phyloP scores from a whole-genome alignment of 2,797 vertebrate genomes.

The Hydrophis major region DNA sequence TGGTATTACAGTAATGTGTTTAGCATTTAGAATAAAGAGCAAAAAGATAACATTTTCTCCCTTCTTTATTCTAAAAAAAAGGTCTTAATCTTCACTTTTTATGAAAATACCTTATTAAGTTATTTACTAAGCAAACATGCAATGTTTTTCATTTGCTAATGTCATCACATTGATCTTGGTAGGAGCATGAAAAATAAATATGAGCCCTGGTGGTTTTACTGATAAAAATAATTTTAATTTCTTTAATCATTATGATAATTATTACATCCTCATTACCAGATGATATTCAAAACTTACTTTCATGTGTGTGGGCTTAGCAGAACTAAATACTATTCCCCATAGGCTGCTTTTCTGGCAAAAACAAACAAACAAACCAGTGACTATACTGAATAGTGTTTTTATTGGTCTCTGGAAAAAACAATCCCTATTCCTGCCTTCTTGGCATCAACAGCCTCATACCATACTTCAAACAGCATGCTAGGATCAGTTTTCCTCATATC shows the following conservation, averaged over 20 bases:
- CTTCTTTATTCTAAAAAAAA: not conserved
- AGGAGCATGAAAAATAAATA: slow-evolving; percentile 12
- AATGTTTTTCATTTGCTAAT: slow-evolving; percentile 28
- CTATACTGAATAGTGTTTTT: slow-evolving; percentile 40
- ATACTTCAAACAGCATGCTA: slow-evolving; percentile 38
- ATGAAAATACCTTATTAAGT: not conserved
- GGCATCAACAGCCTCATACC: slow-evolving; percentile 41
- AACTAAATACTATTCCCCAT: slow-evolving; percentile 24
- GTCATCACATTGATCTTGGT: not conserved
- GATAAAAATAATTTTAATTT: slow-evolving; percentile 31
- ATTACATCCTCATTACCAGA: not conserved
- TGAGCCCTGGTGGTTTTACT: not conserved
- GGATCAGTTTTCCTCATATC: slow-evolving; percentile 29
- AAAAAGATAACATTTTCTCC: not conserved
- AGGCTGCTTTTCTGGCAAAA: slow-evolving; percentile 40
- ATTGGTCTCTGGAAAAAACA: slow-evolving; percentile 49
- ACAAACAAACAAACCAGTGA: slow-evolving; percentile 24
- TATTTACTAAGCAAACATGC: slow-evolving; percentile 9
- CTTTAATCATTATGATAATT: not conserved
- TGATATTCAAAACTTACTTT: slow-evolving; percentile 35
- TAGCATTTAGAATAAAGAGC: not conserved
- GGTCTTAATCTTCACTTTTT: not conserved
- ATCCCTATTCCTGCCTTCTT: slow-evolving; percentile 35
- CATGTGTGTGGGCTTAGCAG: slow-evolving; percentile 35
- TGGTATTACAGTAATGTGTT: not conserved